Percentiles rank a stretch among this genome's conserved stretches.
phyloP scores from a whole-genome alignment of 1,140 invertebrate genomes.

The Drosophila grimshawi region DNA sequence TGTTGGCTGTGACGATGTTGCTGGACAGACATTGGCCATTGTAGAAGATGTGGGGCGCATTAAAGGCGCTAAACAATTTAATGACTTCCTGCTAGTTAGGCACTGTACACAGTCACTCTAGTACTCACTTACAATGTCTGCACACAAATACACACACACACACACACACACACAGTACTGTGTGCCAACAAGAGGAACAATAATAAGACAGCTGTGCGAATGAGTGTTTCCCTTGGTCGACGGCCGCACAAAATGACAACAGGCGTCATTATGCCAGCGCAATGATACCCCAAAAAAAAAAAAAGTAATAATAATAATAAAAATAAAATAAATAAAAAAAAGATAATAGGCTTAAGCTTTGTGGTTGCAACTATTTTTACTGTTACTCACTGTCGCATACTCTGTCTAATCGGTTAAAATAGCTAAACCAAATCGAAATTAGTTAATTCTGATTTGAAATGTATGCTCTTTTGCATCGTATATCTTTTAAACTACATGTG shows the following conservation, averaged over 20 bases:
- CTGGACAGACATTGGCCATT: constrained; percentile 30
- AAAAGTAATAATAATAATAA: constrained; percentile 13
- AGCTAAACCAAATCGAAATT: not conserved
- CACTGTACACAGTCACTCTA: constrained; percentile 40
- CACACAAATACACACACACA: constrained; percentile 14
- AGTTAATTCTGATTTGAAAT: no score
- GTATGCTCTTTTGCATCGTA: no score
- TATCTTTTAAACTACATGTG: no score
- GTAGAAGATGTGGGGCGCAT: constrained; percentile 28
- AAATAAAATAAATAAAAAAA: constrained; percentile 5
- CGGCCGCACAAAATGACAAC: constrained; percentile 60
- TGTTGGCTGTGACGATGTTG: not conserved
- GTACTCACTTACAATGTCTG: constrained; percentile 13
- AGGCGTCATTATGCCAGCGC: constrained; percentile 63
- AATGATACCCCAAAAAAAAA: constrained; percentile 15
- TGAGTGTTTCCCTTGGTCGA: constrained; percentile 66
- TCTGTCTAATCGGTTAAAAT: not conserved
- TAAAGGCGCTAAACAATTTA: constrained; percentile 75
- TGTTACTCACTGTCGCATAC: not conserved
- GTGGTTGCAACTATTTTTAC: not conserved
- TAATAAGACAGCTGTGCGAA: constrained; percentile 68
- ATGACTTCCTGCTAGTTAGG: constrained; percentile 80
- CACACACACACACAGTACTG: not conserved
- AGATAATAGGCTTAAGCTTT: not conserved
- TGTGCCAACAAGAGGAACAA: constrained; percentile 43